Evolutionary conservation across 2,888 invertebrate genomes (phyloP).

Genomic region (Orthosia cruda): DNA sequence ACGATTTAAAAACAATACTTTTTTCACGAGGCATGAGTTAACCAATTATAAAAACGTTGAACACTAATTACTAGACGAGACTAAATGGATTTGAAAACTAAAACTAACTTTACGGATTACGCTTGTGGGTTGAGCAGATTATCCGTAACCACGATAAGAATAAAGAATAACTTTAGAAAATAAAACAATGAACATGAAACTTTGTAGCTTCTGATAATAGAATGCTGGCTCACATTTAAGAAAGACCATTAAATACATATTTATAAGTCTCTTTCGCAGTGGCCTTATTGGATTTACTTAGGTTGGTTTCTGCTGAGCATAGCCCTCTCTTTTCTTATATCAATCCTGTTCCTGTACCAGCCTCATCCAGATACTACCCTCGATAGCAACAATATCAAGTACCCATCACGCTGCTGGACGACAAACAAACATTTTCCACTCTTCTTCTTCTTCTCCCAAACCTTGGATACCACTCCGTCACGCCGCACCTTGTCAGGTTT

Average conservation of each 20-base stretch:
- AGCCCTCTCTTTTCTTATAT: no score
- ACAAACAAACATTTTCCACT: no score
- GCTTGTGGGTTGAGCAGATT: conserved; percentile 23
- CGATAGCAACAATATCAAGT: no score
- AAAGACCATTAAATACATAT: no score
- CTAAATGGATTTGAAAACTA: conserved; percentile 36
- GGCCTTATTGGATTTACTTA: not conserved
- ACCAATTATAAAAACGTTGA: conserved; percentile 6
- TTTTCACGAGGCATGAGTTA: not conserved
- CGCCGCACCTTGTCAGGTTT: no score
- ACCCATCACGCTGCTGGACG: no score
- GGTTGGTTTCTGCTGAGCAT: no score
- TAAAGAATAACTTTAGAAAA: conserved; percentile 8
- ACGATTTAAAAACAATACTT: not conserved
- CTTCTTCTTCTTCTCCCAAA: no score
- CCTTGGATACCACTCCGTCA: no score
- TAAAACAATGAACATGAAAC: conserved; percentile 20
- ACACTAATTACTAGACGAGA: conserved; percentile 9
- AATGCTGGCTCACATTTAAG: not conserved
- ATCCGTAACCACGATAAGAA: conserved; percentile 25
- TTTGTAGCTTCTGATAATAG: not conserved
- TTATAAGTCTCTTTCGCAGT: not conserved
- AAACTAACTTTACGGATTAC: conserved; percentile 34
- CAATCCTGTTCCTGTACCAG: no score
- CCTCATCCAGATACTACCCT: no score